phyloP scores from a whole-genome alignment of 1,140 invertebrate genomes.

The Popillia japonica region DNA sequence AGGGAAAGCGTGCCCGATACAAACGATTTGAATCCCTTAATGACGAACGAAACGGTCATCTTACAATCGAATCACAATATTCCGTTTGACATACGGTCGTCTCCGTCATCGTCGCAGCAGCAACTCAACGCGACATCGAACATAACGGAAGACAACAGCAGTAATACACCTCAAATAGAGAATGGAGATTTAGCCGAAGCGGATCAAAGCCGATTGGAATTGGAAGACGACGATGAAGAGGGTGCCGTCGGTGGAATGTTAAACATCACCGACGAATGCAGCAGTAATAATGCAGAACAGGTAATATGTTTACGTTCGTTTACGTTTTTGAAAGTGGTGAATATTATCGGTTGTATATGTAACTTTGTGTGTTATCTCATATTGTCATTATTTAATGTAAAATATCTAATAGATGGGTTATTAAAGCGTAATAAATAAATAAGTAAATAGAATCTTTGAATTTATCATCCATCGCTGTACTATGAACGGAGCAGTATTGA shows the following conservation, averaged over 20 bases:
- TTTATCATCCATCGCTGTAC: no score
- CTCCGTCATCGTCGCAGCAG: no score
- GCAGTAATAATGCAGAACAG: slow-evolving; percentile 38
- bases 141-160: background rate
- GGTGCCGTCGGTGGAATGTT: slow-evolving; percentile 57
- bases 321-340: background rate
- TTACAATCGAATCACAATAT: slow-evolving; percentile 22
- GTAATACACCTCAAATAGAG: slow-evolving; percentile 49
- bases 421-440: background rate
- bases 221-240: slow-evolving; percentile 53
- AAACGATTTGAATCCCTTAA: slow-evolving; percentile 32
- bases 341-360: background rate
- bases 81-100: slow-evolving; percentile 33
- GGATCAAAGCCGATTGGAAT: slow-evolving; percentile 55
- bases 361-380: background rate
- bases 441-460: background rate
- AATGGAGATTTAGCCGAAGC: slow-evolving; percentile 59
- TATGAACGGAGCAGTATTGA: no score
- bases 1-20: slow-evolving; percentile 50
- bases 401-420: background rate
- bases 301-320: slow-evolving; percentile 39
- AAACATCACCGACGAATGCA: slow-evolving; percentile 5
- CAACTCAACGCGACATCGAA: background rate
- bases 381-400: slow-evolving; percentile 1
- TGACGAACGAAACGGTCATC: background rate